These are phyloP conservation scores for Pterostichus niger DNA, from an alignment of 2,888 invertebrate species.

Conservation along the genomic window DNA sequence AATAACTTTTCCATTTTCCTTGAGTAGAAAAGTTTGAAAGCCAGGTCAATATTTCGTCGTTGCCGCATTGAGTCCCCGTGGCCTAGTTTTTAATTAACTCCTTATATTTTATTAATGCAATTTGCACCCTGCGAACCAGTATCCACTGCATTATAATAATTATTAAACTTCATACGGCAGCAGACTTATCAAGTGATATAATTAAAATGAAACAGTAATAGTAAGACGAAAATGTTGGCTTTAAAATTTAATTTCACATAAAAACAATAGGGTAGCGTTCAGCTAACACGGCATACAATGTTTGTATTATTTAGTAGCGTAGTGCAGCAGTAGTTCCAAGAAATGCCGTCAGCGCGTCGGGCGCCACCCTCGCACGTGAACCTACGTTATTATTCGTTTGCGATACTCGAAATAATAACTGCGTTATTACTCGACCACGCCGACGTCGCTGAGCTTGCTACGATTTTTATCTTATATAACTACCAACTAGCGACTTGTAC, in stretches of 20 bases:
- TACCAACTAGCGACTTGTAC: slow-evolving; percentile 42
- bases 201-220: slow-evolving; percentile 35
- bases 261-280: slow-evolving; percentile 45
- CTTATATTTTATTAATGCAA: slow-evolving; percentile 30
- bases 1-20: too few species aligned
- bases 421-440: slow-evolving; percentile 31
- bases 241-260: slow-evolving; percentile 50
- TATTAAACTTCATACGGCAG: slow-evolving; percentile 25
- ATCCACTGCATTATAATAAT: slow-evolving; percentile 35
- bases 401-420: slow-evolving; percentile 51
- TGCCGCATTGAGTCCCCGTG: background rate
- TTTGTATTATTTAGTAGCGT: slow-evolving; percentile 46
- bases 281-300: slow-evolving; percentile 18
- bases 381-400: slow-evolving; percentile 41
- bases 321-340: slow-evolving; percentile 34
- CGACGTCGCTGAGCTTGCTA: slow-evolving; percentile 4
- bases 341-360: slow-evolving; percentile 17
- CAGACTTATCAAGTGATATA: slow-evolving; percentile 32
- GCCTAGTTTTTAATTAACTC: slow-evolving; percentile 38
- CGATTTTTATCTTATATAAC: slow-evolving; percentile 50
- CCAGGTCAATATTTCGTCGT: background rate
- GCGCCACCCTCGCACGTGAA: slow-evolving; percentile 26
- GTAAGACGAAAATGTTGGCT: slow-evolving; percentile 34
- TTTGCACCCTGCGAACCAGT: background rate
- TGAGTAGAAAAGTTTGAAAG: background rate